A percentile compares a stretch with the other conserved stretches of the same genome.
These are phyloP conservation scores for Beroe ovata DNA, from an alignment of 37 sponge, comb jelly and placozoan genomes.

Conservation along the genomic window DNA sequence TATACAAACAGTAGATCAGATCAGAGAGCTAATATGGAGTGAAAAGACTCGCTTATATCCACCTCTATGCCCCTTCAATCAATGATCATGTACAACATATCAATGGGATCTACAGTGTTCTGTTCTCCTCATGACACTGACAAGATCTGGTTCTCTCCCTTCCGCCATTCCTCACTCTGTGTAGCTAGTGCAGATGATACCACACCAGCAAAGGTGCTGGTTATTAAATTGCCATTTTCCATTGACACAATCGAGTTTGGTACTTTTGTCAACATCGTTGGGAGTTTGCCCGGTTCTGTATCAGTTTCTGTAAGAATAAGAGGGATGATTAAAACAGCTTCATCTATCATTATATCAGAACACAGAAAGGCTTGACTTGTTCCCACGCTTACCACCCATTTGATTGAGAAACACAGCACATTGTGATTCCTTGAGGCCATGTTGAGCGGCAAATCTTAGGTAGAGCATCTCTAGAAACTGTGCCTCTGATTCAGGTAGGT, in stretches of 20 bases:
- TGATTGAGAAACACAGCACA: slow-evolving; percentile 62
- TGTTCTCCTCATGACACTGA: slow-evolving; percentile 3
- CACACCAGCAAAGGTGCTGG: neutral
- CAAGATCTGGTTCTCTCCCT: slow-evolving; percentile 43
- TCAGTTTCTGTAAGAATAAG: slow-evolving; percentile 9
- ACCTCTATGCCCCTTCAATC: too few species aligned
- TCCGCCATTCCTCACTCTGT: slow-evolving; percentile 32
- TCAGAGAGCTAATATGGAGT: too few species aligned
- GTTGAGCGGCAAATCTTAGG: slow-evolving; percentile 57
- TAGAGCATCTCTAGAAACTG: slow-evolving; percentile 64
- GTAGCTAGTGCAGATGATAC: slow-evolving; percentile 8
- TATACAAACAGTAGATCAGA: too few species aligned
- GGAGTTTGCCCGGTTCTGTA: slow-evolving; percentile 2
- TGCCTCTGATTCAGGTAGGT: slow-evolving; percentile 26
- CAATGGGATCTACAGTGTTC: too few species aligned
- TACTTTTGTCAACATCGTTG: slow-evolving; percentile 20
- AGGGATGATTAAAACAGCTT: neutral
- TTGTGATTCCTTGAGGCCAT: slow-evolving; percentile 59
- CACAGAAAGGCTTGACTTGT: too few species aligned
- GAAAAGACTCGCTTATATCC: too few species aligned
- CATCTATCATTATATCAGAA: too few species aligned
- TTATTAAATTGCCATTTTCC: slow-evolving; percentile 6
- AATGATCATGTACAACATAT: too few species aligned
- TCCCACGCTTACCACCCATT: slow-evolving; percentile 8
- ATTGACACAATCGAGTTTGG: slow-evolving; percentile 5